phyloP scores from a whole-genome alignment of 1,140 invertebrate genomes.

The Micrasema minimum region DNA sequence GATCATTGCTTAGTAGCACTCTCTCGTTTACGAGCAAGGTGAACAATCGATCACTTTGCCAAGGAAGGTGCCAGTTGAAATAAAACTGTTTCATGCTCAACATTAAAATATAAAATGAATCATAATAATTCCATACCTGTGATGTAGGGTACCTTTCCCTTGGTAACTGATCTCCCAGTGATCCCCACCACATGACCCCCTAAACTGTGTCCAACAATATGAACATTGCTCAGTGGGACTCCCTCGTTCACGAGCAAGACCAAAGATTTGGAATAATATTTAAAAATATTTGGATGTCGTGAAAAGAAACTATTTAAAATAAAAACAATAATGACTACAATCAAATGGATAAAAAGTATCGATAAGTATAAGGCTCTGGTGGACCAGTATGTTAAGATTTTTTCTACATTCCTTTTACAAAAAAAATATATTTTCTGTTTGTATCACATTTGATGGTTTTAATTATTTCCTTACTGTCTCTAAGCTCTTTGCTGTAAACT shows the following conservation, averaged over 20 bases:
- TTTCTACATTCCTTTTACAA: no score
- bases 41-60: constrained; percentile 66
- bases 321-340: not conserved
- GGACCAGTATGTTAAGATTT: no score
- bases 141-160: constrained; percentile 37
- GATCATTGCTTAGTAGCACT: constrained; percentile 54
- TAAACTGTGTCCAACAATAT: constrained; percentile 70
- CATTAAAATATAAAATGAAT: not conserved
- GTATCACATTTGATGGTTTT: no score
- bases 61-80: no score
- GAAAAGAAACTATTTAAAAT: no score
- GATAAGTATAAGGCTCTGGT: no score
- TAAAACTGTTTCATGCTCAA: no score
- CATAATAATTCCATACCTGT: constrained; percentile 33
- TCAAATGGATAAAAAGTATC: no score
- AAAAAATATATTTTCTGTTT: no score
- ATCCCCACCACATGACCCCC: constrained; percentile 70
- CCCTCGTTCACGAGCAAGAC: constrained; percentile 59
- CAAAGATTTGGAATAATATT: constrained; percentile 68
- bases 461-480: constrained; percentile 51
- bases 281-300: no score
- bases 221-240: constrained; percentile 54
- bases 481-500: constrained; percentile 25
- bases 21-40: constrained; percentile 57
- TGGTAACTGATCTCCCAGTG: constrained; percentile 57